A percentile compares a stretch with the other conserved stretches of the same genome.
phyloP scores from a whole-genome alignment of 2,888 invertebrate species.

The Caenorhabditis sp. region DNA sequence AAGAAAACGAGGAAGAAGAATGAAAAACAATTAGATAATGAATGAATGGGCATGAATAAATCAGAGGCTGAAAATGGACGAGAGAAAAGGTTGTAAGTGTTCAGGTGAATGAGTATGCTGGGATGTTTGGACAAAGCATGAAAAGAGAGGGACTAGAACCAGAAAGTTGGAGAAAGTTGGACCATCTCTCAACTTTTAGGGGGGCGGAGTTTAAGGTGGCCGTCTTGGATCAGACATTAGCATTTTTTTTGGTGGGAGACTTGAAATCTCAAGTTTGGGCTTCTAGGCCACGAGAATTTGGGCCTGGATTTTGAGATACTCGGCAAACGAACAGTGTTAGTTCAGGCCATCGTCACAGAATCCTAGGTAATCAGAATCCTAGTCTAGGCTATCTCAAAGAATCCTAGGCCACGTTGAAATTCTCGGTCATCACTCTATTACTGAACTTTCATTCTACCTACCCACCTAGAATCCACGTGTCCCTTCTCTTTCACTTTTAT shows the following conservation, averaged over 20 bases:
- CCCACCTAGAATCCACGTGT: background rate
- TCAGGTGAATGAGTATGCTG: background rate
- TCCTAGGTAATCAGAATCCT: no score
- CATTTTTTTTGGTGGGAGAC: no score
- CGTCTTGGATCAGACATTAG: no score
- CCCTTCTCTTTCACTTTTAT: background rate
- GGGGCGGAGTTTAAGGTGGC: no score
- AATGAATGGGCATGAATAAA: slow-evolving; percentile 37
- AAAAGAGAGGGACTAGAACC: background rate
- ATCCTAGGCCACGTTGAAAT: background rate
- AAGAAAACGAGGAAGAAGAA: slow-evolving; percentile 8
- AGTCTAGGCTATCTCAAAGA: no score
- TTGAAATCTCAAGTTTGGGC: no score
- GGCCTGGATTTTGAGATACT: no score
- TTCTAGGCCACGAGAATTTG: no score
- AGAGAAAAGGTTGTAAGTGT: slow-evolving; percentile 1
- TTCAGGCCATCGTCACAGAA: no score
- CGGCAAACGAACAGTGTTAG: no score
- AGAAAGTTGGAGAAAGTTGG: no score
- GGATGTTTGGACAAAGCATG: background rate
- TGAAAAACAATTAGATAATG: slow-evolving; percentile 32
- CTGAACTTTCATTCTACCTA: background rate
- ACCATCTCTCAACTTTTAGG: background rate
- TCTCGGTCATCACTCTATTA: slow-evolving; percentile 1
- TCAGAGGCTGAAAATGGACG: slow-evolving; percentile 16